Conservation (phyloP, 2,797 vertebrate genomes). For the Kryptopterus vitreolus region DNA sequence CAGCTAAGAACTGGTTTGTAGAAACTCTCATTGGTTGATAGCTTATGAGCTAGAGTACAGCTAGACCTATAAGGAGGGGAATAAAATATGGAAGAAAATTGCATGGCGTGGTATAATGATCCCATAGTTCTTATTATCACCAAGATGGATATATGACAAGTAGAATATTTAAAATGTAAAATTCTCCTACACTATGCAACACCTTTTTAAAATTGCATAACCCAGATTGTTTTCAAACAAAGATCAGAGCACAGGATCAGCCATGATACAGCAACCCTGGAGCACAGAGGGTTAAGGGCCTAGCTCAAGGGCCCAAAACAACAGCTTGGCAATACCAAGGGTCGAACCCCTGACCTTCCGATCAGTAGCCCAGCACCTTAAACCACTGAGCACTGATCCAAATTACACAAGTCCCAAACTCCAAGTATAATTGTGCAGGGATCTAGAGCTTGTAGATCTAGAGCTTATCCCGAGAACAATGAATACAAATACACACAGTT, state of each 20-base stretch:
- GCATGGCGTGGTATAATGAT: neutral
- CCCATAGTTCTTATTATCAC: neutral
- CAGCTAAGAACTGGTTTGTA: neutral
- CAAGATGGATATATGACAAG: neutral
- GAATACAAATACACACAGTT: neutral
- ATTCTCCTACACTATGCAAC: neutral
- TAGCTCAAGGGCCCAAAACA: too few relatives aligned
- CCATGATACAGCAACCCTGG: too few relatives aligned
- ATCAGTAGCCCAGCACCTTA: too few relatives aligned
- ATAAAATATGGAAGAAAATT: neutral
- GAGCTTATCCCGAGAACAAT: neutral
- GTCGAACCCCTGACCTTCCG: too few relatives aligned
- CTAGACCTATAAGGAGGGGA: neutral
- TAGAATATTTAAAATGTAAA: neutral
- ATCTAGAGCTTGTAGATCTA: neutral
- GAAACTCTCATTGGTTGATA: neutral
- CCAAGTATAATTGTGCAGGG: conserved; percentile 33
- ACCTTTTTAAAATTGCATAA: too few relatives aligned
- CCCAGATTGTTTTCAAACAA: too few relatives aligned
- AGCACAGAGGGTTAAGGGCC: too few relatives aligned
- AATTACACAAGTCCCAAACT: neutral
- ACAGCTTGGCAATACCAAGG: too few relatives aligned
- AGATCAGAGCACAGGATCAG: too few relatives aligned
- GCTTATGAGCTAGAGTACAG: neutral
- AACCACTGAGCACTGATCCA: too few relatives aligned